Evolutionary conservation across 30 jellyfish, hydroid and myxozoan species (phyloP).

Genomic region (Phacellophora camtschatica): DNA sequence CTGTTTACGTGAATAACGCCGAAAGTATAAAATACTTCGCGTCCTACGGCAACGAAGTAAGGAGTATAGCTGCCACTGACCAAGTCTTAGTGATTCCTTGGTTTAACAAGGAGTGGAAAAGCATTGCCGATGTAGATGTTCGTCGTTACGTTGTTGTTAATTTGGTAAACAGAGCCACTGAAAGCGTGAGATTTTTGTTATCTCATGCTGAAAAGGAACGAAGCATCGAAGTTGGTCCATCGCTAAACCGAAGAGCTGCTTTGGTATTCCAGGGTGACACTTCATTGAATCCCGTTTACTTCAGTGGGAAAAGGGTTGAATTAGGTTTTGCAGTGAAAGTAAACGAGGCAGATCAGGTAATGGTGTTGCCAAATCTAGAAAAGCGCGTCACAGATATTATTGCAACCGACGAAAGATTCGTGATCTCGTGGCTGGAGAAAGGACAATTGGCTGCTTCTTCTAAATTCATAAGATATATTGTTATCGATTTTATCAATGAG

Average conservation of each 20-base stretch:
- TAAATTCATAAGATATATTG: background rate
- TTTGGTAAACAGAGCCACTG: slow-evolving; percentile 14
- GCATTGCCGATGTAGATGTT: background rate
- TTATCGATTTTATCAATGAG: background rate
- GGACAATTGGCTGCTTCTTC: background rate
- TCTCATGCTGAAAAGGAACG: background rate
- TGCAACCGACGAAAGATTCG: slow-evolving; percentile 10
- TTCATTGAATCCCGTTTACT: background rate
- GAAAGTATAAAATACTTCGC: background rate
- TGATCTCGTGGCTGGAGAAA: background rate
- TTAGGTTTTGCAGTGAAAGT: slow-evolving; percentile 19
- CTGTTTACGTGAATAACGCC: slow-evolving; percentile 1
- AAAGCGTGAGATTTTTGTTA: background rate
- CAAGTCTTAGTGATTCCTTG: background rate
- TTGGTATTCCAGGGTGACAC: slow-evolving; percentile 13
- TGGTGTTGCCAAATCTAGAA: background rate
- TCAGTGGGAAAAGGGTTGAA: slow-evolving; percentile 14
- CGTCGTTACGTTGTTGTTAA: slow-evolving; percentile 9
- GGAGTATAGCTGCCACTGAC: background rate
- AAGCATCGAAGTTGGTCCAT: background rate
- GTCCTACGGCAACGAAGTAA: background rate
- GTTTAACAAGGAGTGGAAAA: background rate
- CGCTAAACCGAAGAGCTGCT: background rate
- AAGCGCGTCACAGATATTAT: background rate
- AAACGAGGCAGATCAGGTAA: background rate